These are phyloP conservation scores for Pterobdella sp. DNA, from an alignment of 2,888 invertebrate species.

Conservation along the genomic window DNA sequence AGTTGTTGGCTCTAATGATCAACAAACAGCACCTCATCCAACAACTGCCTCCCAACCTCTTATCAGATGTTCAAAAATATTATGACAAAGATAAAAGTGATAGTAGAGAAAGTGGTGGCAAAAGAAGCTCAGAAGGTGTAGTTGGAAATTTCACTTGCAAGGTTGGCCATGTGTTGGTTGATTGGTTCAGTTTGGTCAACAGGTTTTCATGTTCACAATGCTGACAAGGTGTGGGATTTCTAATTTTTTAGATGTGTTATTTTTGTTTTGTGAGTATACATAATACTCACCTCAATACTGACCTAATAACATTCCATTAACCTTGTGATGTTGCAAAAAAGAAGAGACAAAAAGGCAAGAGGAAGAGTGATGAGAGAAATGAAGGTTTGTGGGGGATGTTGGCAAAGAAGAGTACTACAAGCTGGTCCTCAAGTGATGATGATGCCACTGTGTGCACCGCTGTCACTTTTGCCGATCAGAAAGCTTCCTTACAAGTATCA, in stretches of 20 bases:
- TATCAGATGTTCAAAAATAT: background rate
- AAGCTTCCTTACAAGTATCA: background rate
- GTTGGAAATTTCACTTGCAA: no score
- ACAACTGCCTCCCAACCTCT: background rate
- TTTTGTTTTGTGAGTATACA: no score
- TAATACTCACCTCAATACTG: no score
- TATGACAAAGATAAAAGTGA: background rate
- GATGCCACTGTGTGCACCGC: background rate
- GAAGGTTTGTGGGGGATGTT: background rate
- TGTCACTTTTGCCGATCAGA: slow-evolving; percentile 7
- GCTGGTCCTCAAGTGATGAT: background rate
- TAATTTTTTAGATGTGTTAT: no score
- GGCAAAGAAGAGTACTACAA: background rate
- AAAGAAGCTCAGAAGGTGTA: no score
- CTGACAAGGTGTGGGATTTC: no score
- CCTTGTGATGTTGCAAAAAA: no score
- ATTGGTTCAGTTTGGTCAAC: no score
- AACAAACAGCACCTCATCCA: background rate
- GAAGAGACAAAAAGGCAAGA: no score
- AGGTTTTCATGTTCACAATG: no score
- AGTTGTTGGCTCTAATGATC: background rate
- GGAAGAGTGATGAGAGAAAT: background rate
- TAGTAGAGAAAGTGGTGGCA: background rate
- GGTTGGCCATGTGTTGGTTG: no score
- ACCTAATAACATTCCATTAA: no score